These are phyloP conservation scores for Ferrisia virgata DNA, from an alignment of 2,888 invertebrate genomes.

Conservation along the genomic window DNA sequence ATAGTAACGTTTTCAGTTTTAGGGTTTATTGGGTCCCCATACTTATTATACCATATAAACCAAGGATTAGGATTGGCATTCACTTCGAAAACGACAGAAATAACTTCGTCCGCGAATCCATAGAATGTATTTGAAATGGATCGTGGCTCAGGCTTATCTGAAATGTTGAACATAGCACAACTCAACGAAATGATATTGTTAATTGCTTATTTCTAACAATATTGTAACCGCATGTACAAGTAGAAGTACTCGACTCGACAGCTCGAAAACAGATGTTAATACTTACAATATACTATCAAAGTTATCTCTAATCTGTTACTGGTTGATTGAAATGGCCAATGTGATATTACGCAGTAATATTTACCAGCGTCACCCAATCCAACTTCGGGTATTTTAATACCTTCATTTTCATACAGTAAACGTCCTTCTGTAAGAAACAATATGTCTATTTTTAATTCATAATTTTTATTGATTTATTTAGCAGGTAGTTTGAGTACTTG, in stretches of 20 bases:
- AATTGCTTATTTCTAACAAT: not conserved
- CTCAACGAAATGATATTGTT: not conserved
- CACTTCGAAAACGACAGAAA: constrained; percentile 17
- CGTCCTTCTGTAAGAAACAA: constrained; percentile 6
- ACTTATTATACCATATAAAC: constrained; percentile 35
- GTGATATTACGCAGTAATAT: constrained; percentile 32
- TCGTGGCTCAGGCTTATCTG: constrained; percentile 29
- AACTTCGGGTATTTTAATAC: constrained; percentile 1
- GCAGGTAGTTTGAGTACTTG: too few species aligned
- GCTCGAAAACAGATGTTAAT: not conserved
- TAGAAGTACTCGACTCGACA: not conserved
- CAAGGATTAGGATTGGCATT: constrained; percentile 26
- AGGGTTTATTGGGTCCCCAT: constrained; percentile 4
- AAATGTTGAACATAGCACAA: not conserved
- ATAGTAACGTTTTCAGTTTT: constrained; percentile 37
- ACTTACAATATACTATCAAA: constrained; percentile 27
- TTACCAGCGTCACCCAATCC: constrained; percentile 24
- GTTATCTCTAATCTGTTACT: constrained; percentile 27
- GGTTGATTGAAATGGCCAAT: constrained; percentile 38
- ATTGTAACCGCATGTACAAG: too few species aligned
- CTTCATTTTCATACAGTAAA: not conserved
- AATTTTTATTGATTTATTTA: too few species aligned
- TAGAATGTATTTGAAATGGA: not conserved
- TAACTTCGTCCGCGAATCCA: constrained; percentile 14
- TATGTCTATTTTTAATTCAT: too few species aligned